phyloP scores from a whole-genome alignment of 1,140 invertebrate species.

The Colletes gigas region DNA sequence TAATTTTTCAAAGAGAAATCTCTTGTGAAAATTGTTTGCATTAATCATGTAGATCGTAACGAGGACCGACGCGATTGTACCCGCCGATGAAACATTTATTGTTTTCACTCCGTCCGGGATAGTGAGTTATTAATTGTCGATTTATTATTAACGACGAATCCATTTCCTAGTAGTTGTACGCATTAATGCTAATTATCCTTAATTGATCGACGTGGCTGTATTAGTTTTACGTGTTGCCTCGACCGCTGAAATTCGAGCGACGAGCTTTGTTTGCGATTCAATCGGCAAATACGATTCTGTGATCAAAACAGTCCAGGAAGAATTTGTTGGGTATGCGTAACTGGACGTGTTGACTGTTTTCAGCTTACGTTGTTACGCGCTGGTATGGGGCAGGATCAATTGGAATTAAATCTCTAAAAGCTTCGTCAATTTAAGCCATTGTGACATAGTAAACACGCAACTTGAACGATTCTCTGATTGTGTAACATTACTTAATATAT shows the following conservation, averaged over 20 bases:
- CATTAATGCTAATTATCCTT: constrained; percentile 45
- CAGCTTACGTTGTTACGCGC: constrained; percentile 2
- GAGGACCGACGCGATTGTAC: constrained; percentile 28
- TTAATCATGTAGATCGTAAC: constrained; percentile 51
- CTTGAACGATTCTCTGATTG: neutral
- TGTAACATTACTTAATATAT: no score
- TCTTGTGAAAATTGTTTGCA: constrained; percentile 34
- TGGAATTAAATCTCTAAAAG: constrained; percentile 10
- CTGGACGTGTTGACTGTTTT: neutral
- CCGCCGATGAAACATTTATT: constrained; percentile 44
- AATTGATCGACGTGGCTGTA: constrained; percentile 38
- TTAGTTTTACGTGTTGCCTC: constrained; percentile 27
- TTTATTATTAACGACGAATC: constrained; percentile 58
- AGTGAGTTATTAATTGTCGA: constrained; percentile 48
- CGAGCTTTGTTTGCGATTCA: constrained; percentile 14
- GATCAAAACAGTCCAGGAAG: constrained; percentile 30
- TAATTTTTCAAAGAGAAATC: constrained; percentile 18
- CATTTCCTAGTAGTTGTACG: constrained; percentile 31
- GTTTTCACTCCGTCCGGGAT: neutral
- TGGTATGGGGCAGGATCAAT: neutral
- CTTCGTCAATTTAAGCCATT: constrained; percentile 3
- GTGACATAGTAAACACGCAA: neutral
- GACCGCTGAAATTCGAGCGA: constrained; percentile 5
- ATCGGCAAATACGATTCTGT: constrained; percentile 25
- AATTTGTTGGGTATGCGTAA: constrained; percentile 13